Base-by-base conservation (phyloP, 1,140 invertebrate species). In the Aphis gossypii region DNA sequence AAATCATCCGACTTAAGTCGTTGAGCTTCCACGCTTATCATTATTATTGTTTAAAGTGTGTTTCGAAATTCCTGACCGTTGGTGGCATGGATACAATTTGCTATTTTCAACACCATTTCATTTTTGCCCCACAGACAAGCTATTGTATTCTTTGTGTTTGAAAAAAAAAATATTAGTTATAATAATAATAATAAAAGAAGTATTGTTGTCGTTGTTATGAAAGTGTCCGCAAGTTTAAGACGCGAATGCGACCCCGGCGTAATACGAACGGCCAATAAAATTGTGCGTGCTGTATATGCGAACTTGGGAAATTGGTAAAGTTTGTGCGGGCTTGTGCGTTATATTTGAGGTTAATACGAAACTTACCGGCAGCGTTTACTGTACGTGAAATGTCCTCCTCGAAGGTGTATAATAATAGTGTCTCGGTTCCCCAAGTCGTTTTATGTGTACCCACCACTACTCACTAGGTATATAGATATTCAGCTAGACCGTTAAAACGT, bases 271-370 rank as follows among this genome's bases (percentile, higher is more conserved):
- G 35, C 82, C 91, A 51, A 84, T 92, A 92, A 92, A 92, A 92
- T 84, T 48, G 68, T 92, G 44, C 41, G 41, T 46, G 14, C 46
- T 46, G 83, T 68, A 11, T n/a, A 30, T 76, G 90, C 35, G 30
- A 92, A 92, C 46, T 92, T 92, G 76, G 91, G 25, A 92, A 92
- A 92, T 92, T 92, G 91, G 76, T 48, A 92, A 92, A 92, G 91
- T 92, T 92, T 92, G 89, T 68, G 9, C 35, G 38, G 54, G 60
- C 46, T 35, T 23, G 51, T 48, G 35, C 68, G 30, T 92, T 84
- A 30, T 54, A 54, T 84, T 84, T 84, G 46, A 48, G 91, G 91
- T 92, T 92, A 92, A 92, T 83, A 83, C 82, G 46, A 51, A 84
- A 82, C 46, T 92, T 92, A 83, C 76, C 48, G 48, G 20, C 48